Conservation (phyloP, 2,113 vertebrate species). For the Neogobius melanostomus region DNA sequence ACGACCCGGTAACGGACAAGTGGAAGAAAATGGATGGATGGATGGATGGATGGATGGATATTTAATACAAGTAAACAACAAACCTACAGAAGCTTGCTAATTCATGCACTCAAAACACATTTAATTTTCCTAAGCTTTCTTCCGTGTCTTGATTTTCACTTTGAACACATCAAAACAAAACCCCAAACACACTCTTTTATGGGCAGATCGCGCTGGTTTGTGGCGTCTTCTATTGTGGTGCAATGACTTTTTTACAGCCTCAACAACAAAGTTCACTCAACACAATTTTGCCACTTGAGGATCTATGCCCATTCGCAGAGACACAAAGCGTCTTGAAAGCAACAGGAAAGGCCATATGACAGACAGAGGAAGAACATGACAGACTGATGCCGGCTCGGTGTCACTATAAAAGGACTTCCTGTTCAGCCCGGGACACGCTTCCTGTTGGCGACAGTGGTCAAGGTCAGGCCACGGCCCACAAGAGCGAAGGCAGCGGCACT, state of each 20-base stretch:
- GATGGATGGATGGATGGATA: no score
- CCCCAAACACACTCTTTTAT: slow-evolving; percentile 10
- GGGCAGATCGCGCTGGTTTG: slow-evolving; percentile 5
- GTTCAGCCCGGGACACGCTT: slow-evolving; percentile 39
- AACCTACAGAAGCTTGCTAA: not conserved
- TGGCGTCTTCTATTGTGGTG: slow-evolving; percentile 11
- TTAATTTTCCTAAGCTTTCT: not conserved
- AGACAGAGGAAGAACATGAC: slow-evolving; percentile 43
- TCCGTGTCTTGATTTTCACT: not conserved
- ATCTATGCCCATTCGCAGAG: not conserved
- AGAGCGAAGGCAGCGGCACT: slow-evolving; percentile 1
- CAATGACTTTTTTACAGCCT: not conserved
- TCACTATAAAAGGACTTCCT: slow-evolving; percentile 70
- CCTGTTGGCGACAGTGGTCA: slow-evolving; percentile 46
- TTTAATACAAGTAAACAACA: not conserved
- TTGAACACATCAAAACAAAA: slow-evolving; percentile 24
- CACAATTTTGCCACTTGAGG: not conserved
- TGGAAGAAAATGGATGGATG: no score
- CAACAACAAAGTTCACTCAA: slow-evolving; percentile 11
- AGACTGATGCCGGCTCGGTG: slow-evolving; percentile 36
- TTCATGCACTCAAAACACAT: not conserved
- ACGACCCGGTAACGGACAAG: no score
- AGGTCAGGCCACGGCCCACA: slow-evolving; percentile 24
- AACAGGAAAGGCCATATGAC: slow-evolving; percentile 37
- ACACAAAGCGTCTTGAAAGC: not conserved